A percentile compares a stretch with the other conserved stretches of the same genome.
phyloP scores from a whole-genome alignment of 2,797 vertebrate species.

The Okamejei kenojei region DNA sequence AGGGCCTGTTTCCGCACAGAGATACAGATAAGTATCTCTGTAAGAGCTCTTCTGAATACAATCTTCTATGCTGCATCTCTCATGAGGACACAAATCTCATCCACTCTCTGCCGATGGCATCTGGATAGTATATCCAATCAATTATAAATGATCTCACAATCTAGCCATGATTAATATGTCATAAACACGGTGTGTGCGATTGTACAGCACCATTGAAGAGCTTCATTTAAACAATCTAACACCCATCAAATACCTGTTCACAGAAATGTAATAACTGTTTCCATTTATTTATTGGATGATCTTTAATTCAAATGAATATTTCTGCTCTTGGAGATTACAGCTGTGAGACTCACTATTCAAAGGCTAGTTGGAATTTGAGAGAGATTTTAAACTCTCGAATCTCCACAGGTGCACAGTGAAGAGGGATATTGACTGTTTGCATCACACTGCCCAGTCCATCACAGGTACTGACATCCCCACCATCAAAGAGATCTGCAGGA shows the following conservation, averaged over 20 bases:
- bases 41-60: not conserved
- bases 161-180: not conserved
- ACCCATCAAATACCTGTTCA: not conserved
- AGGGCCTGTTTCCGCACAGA: too few relatives aligned
- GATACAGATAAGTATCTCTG: too few relatives aligned
- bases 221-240: constrained; percentile 11
- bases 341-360: not conserved
- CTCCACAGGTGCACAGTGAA: too few relatives aligned
- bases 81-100: not conserved
- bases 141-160: constrained; percentile 5
- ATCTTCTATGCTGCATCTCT: not conserved
- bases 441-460: too few relatives aligned
- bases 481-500: too few relatives aligned
- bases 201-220: not conserved
- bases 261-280: constrained; percentile 8
- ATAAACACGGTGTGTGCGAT: not conserved
- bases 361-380: not conserved
- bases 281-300: not conserved
- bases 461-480: too few relatives aligned
- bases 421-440: too few relatives aligned
- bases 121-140: not conserved
- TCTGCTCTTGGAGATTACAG: not conserved
- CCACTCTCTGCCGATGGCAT: not conserved
- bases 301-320: constrained; percentile 23
- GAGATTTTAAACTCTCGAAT: not conserved